Percentiles rank a stretch among this genome's conserved stretches.
Evolutionary conservation across 2,888 invertebrate genomes (phyloP).

Genomic region (Cerceris ruficornis): DNA sequence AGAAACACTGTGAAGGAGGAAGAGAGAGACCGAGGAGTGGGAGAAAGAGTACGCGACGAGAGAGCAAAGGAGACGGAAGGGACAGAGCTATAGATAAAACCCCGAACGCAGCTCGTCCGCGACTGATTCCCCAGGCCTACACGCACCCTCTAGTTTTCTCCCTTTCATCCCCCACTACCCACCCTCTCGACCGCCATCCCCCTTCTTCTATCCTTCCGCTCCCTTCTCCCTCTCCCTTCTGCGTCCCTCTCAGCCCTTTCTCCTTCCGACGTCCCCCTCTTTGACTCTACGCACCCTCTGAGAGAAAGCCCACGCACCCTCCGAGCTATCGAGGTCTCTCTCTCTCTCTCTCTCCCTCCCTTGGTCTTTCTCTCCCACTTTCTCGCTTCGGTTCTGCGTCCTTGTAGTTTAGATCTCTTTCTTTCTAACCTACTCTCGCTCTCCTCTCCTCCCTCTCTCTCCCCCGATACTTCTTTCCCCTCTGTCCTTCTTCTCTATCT

Average conservation of each 20-base stretch:
- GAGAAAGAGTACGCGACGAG: conserved; percentile 54
- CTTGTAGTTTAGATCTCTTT: conserved; percentile 52
- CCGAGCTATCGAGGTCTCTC: conserved; percentile 62
- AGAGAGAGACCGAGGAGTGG: conserved; percentile 23
- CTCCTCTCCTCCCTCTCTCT: conserved; percentile 32
- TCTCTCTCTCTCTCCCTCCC: conserved; percentile 41
- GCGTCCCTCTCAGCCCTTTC: conserved; percentile 66
- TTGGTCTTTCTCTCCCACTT: conserved; percentile 36
- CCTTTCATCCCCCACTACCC: conserved; percentile 75
- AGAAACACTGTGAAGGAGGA: conserved; percentile 26
- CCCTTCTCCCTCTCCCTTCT: conserved; percentile 40
- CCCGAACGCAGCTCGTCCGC: conserved; percentile 81
- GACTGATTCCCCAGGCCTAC: conserved; percentile 81
- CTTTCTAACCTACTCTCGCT: conserved; percentile 41
- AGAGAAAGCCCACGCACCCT: conserved; percentile 77
- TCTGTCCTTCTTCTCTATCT: conserved; percentile 39
- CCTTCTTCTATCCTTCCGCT: conserved; percentile 44
- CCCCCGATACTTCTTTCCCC: conserved; percentile 21
- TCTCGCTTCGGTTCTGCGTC: conserved; percentile 27
- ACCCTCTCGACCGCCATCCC: conserved; percentile 64
- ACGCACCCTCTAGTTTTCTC: conserved; percentile 80
- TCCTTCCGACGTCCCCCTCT: conserved; percentile 72
- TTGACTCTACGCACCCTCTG: conserved; percentile 74
- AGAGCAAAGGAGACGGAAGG: conserved; percentile 63
- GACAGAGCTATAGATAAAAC: conserved; percentile 79